Conservation (phyloP, 2,113 vertebrate genomes). For the Paedocypris sp. region DNA sequence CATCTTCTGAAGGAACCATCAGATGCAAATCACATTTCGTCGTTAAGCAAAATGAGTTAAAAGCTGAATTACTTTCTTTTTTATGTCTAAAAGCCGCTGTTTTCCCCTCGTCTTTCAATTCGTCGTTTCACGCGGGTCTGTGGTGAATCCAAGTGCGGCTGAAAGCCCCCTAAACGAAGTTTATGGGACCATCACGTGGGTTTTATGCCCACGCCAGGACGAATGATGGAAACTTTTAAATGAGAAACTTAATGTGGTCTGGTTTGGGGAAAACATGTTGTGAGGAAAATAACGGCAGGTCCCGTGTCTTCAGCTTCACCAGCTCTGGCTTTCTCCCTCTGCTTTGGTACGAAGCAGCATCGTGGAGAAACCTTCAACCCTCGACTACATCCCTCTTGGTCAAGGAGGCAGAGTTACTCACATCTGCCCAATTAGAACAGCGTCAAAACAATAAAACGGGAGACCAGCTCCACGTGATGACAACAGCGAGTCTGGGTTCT, state of each 20-base stretch:
- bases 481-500: constrained; percentile 28
- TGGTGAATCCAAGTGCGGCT: constrained; percentile 33
- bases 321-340: not conserved
- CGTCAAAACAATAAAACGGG: constrained; percentile 22
- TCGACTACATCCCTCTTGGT: not conserved
- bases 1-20: not conserved
- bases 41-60: constrained; percentile 6
- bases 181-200: constrained; percentile 26
- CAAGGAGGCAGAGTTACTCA: not conserved
- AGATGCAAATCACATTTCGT: not conserved
- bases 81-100: constrained; percentile 19
- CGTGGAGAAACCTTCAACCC: not conserved
- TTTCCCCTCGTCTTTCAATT: constrained; percentile 16
- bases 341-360: not conserved
- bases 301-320: not conserved
- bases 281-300: not conserved
- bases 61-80: constrained; percentile 12
- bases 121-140: constrained; percentile 27
- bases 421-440: not conserved
- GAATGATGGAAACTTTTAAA: constrained; percentile 23
- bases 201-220: constrained; percentile 19
- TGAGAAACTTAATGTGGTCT: constrained; percentile 38
- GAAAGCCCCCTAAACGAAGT: constrained; percentile 21
- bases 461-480: constrained; percentile 54
- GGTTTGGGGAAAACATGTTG: constrained; percentile 33